A percentile compares a stretch with the other conserved stretches of the same genome.
Evolutionary conservation across 2,888 invertebrate genomes (phyloP).

Genomic region (Melinaea marsaeus): DNA sequence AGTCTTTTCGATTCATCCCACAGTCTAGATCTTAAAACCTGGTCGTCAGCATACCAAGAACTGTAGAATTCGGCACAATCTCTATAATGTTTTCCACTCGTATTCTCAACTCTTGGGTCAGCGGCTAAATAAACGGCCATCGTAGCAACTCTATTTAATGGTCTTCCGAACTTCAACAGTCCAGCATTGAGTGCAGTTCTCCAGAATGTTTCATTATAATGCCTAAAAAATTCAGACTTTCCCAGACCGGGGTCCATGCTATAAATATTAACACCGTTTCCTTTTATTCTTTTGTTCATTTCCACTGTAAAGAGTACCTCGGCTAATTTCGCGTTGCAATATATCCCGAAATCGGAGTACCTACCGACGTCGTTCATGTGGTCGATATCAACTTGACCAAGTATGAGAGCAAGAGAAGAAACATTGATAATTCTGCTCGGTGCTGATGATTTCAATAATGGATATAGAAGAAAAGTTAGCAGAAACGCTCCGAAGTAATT

Average conservation of each 20-base stretch:
- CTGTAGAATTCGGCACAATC: conserved; percentile 58
- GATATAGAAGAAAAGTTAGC: conserved; percentile 56
- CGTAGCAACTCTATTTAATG: conserved; percentile 46
- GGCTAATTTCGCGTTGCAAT: conserved; percentile 71
- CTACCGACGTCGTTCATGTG: conserved; percentile 83
- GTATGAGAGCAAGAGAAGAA: conserved; percentile 78
- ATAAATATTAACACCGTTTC: conserved; percentile 83
- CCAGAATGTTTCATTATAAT: conserved; percentile 39
- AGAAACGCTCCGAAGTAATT: conserved; percentile 61
- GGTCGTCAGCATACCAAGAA: conserved; percentile 60
- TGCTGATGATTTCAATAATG: conserved; percentile 49
- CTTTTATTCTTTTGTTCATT: conserved; percentile 49
- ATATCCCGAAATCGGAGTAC: conserved; percentile 77
- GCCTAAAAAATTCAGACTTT: conserved; percentile 86
- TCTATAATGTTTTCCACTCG: conserved; percentile 57
- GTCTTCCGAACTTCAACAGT: conserved; percentile 45
- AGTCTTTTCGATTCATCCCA: conserved; percentile 55
- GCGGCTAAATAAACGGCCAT: conserved; percentile 54
- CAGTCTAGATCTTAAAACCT: conserved; percentile 40
- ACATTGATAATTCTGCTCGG: conserved; percentile 58
- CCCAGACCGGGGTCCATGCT: conserved; percentile 91
- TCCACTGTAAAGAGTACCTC: conserved; percentile 73
- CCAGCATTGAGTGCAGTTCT: conserved; percentile 41
- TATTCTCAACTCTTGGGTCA: conserved; percentile 45
- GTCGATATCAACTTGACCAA: conserved; percentile 82